Percentiles rank a stretch among this genome's conserved stretches.
Evolutionary conservation across 2,888 invertebrate species (phyloP).

Genomic region (Lycia hirtaria): DNA sequence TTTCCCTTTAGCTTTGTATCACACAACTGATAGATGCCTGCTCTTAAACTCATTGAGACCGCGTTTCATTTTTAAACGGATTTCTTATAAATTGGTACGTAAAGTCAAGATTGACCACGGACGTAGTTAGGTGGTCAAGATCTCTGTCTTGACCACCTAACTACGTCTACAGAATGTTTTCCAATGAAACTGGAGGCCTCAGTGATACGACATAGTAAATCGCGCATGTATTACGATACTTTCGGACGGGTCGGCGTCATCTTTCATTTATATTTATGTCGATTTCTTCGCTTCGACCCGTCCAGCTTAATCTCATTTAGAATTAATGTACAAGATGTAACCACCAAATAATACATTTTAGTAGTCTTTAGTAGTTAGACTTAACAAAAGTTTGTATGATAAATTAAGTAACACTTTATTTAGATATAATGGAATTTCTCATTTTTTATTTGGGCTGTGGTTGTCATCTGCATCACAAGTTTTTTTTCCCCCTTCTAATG

Average conservation of each 20-base stretch:
- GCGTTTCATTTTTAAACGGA: not conserved
- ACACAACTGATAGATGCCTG: too few species aligned
- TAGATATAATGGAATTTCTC: constrained; percentile 34
- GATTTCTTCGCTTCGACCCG: constrained; percentile 38
- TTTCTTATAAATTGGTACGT: not conserved
- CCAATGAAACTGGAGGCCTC: not conserved
- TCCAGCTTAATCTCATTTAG: constrained; percentile 75
- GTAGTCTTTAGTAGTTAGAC: constrained; percentile 49
- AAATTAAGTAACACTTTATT: constrained; percentile 24
- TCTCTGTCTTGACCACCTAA: too few species aligned
- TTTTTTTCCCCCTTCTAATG: constrained; percentile 36
- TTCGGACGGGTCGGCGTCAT: constrained; percentile 28
- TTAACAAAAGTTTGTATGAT: constrained; percentile 31
- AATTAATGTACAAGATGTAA: constrained; percentile 80
- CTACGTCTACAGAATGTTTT: too few species aligned
- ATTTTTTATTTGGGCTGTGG: constrained; percentile 62
- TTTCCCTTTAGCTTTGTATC: too few species aligned
- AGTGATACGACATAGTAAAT: too few species aligned
- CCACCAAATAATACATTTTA: constrained; percentile 81
- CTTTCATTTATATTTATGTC: constrained; percentile 14
- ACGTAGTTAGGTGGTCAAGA: too few species aligned
- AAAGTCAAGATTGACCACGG: not conserved
- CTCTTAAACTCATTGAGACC: not conserved
- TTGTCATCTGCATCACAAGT: constrained; percentile 72
- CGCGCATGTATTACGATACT: constrained; percentile 2